Base-by-base conservation (phyloP, 1,140 invertebrate species). In the Heterodera carotae region DNA sequence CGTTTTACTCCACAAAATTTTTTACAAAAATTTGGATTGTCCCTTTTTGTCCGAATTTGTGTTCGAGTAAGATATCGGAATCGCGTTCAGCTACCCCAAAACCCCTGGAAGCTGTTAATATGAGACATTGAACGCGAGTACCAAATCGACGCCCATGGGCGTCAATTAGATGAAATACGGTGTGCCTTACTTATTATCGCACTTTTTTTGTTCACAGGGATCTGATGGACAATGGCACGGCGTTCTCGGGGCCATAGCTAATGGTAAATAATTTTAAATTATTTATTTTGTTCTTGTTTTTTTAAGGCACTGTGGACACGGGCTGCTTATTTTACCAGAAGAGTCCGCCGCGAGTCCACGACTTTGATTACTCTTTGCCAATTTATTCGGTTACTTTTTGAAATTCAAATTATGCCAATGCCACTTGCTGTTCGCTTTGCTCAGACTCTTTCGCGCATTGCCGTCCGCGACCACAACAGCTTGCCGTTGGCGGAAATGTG, bases 341-440 rank as follows among this genome's bases (percentile, higher is more conserved):
- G 48, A 83, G 81, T 10, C 56, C 36, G 1, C 39, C 62, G 8
- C 53, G 79, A 22, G 48, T 66, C 15, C 25, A 79, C 36, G 62
- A 80, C 73, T 80, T 80, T 69, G 48, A 76, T 31, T 80, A 27
- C 56, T 79, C 80, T 7, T 68, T 82, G 34, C 80, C 80, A 33
- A 83, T 80, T 53, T 60, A 60, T 12, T 77, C 81, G 31, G 79
- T 82, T 43, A 0, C 29, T 5, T 66, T 31, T 27, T 18, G 5
- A 29, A 7, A 6, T 39, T 4, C 4, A 39, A 53, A 53, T 53
- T 18, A 12, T 53, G n/a, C 27, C 22, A 66, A 66, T 66, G 4
- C 18, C 59, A 62, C 4, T 39, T 39, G 4, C 10, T 18, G 5
- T 18, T 2, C 4, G 22, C 0, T 53, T 53, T 53, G 48, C n/a